Percentiles rank a stretch among this genome's conserved stretches.
Evolutionary conservation across 2,113 vertebrate genomes (phyloP).

Genomic region (Trogon surrucura): DNA sequence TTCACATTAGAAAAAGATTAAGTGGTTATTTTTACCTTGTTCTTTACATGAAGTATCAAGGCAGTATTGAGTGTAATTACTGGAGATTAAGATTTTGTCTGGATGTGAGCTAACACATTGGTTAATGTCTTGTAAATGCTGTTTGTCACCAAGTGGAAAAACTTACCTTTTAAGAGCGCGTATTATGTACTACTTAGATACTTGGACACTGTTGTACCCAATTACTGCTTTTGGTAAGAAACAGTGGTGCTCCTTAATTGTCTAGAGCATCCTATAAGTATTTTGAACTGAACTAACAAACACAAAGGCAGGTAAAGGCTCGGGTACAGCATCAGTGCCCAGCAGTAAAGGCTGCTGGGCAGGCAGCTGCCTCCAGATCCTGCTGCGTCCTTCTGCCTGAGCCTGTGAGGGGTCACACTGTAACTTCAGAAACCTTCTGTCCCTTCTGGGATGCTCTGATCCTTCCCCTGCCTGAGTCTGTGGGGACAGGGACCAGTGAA

Average conservation of each 20-base stretch:
- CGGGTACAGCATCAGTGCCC: not conserved
- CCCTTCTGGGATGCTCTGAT: not conserved
- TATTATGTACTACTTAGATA: not conserved
- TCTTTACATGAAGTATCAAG: not conserved
- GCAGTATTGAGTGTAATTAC: conserved; percentile 8
- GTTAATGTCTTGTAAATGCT: not conserved
- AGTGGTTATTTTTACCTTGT: not conserved
- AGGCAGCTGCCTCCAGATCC: not conserved
- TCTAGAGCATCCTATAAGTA: not conserved
- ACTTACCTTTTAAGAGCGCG: not conserved
- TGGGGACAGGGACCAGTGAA: not conserved
- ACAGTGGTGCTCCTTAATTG: not conserved
- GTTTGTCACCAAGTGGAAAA: not conserved
- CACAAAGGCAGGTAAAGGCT: not conserved
- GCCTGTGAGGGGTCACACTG: not conserved
- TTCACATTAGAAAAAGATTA: not conserved
- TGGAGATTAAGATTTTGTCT: conserved; percentile 3
- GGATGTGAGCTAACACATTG: not conserved
- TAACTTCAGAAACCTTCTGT: not conserved
- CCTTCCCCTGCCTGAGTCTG: not conserved
- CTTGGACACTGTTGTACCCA: not conserved
- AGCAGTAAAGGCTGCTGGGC: not conserved
- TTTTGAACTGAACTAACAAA: not conserved
- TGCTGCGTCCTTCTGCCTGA: not conserved
- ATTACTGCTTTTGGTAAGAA: not conserved